Base-by-base conservation (phyloP, 2,888 invertebrate species). In the Aleiodes alternator region DNA sequence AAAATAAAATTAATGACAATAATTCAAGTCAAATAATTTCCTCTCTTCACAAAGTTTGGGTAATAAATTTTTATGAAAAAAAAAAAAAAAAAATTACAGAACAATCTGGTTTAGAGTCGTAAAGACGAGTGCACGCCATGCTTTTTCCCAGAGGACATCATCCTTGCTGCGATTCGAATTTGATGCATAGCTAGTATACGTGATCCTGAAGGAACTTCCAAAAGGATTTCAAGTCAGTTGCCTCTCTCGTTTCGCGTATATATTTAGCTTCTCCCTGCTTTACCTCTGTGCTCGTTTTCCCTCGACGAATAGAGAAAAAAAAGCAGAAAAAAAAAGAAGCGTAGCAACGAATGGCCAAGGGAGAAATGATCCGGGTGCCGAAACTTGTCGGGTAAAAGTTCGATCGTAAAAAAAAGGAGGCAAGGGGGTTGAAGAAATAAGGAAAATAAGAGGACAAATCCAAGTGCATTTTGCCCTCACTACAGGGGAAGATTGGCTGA, bases 351-450 rank as follows among this genome's bases (percentile, higher is more conserved):
- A 23, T 68, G 29, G 50, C 43, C 61, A 61, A 14, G 61, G 43
- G 61, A 61, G 61, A 61, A 61, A 16, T 68, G 16, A 68, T 68
- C 50, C 29, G 53, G 16, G 77, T 80, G 79, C 80, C 81, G 80
- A 81, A 81, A 82, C 79, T 83, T 81, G 80, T 82, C 82, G 80
- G 83, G 48, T 31, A 16, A 83, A 86, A 86, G 83, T 86, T 86
- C 73, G 82, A 79, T 84, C 85, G 86, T 86, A 86, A 86, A 86
- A 84, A 84, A 81, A 81, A 56, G 66, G 11, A 71, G 48, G 29
- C n/a, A 72, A 2, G 23, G 2, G 23, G 23, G 23, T 23, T 23
- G 2, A 23, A 23, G 23, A 51, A 50, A 59, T 61, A 64, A 29
- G 48, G 38, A 34, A 59, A 70, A 16, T 12, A 68, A 72, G 53